phyloP scores from a whole-genome alignment of 2,113 vertebrate genomes.

The Acanthisitta chloris region DNA sequence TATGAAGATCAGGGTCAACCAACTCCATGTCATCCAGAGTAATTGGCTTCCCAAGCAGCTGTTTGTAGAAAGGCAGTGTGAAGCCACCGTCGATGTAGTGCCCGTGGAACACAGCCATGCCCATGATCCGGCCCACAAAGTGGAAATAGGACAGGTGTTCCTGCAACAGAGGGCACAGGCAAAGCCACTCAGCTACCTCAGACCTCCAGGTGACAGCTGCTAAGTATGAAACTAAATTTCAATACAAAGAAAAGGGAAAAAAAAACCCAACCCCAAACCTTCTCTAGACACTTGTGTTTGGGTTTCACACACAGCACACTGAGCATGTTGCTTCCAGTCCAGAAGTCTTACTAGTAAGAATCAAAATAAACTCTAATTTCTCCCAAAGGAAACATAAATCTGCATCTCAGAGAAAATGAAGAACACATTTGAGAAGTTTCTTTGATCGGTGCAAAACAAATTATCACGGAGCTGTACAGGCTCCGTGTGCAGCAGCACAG shows the following conservation, averaged over 20 bases:
- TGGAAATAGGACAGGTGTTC: slow-evolving; percentile 98
- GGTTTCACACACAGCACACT: neutral
- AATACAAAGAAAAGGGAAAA: neutral
- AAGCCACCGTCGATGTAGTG: slow-evolving; percentile 99
- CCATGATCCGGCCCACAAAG: slow-evolving; percentile 98
- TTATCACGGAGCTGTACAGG: neutral
- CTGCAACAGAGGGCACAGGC: slow-evolving; percentile 68
- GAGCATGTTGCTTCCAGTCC: neutral
- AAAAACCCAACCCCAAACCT: neutral
- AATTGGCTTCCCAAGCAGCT: slow-evolving; percentile 96
- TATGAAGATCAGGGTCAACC: slow-evolving; percentile 97
- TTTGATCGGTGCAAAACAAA: neutral
- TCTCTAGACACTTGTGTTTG: neutral
- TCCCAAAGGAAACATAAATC: neutral
- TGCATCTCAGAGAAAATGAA: neutral
- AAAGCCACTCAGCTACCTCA: neutral
- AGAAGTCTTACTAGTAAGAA: neutral
- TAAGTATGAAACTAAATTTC: neutral
- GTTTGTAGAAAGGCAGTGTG: slow-evolving; percentile 96
- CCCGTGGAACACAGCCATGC: slow-evolving; percentile 98
- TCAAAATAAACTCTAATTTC: neutral
- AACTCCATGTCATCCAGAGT: slow-evolving; percentile 98
- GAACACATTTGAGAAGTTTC: neutral
- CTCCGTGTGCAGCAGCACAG: neutral
- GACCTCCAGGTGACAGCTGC: neutral